Evolutionary conservation across 2,113 vertebrate genomes (phyloP).

Genomic region (Cryptomyrus ogoouensis): DNA sequence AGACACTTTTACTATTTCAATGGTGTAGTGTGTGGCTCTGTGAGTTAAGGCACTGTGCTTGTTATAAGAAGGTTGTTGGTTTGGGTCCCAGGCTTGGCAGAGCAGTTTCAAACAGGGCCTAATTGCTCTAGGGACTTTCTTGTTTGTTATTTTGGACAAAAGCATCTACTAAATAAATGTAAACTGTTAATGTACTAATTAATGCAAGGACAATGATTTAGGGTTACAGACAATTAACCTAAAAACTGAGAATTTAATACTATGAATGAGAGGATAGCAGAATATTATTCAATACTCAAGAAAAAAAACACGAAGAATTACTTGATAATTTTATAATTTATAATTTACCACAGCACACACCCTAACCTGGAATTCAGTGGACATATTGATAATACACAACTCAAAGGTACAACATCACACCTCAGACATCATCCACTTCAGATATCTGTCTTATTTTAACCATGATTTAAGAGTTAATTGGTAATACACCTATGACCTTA

Average conservation of each 20-base stretch:
- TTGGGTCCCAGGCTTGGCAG: neutral
- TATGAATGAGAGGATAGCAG: neutral
- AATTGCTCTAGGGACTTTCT: neutral
- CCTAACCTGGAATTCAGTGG: neutral
- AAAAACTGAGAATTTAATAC: neutral
- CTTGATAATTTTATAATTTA: constrained; percentile 3
- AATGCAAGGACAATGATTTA: neutral
- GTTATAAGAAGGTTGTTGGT: neutral
- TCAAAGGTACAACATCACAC: neutral
- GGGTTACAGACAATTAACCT: neutral
- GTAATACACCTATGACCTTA: neutral
- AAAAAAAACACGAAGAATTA: neutral
- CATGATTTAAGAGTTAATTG: neutral
- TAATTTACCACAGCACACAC: neutral
- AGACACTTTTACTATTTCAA: neutral
- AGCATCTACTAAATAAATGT: neutral
- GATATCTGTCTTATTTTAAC: neutral
- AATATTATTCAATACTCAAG: neutral
- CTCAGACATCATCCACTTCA: neutral
- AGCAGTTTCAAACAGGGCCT: neutral
- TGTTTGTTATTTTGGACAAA: neutral
- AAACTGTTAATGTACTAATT: neutral
- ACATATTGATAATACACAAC: neutral
- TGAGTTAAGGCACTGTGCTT: neutral
- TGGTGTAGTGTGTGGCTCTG: neutral